phyloP scores from a whole-genome alignment of 2,113 vertebrate genomes.

The Atlantisia rogersi region DNA sequence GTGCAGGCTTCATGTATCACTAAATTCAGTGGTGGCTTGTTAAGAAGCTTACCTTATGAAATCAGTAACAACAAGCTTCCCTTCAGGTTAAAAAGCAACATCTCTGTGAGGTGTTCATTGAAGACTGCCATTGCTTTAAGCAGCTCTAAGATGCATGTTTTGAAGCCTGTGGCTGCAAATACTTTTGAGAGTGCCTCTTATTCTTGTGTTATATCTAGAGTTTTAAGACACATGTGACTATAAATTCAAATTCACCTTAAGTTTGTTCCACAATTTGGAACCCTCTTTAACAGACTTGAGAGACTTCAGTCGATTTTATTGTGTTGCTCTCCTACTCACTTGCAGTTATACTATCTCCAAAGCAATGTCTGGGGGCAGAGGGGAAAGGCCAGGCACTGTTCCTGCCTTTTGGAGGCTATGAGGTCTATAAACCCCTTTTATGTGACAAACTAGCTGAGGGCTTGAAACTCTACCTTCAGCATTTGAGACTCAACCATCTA shows the following conservation, averaged over 20 bases:
- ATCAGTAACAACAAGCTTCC: background rate
- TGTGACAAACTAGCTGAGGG: background rate
- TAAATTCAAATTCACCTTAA: background rate
- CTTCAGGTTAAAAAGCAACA: background rate
- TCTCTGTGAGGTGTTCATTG: background rate
- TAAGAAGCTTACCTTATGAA: background rate
- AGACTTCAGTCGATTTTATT: background rate
- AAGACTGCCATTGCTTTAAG: background rate
- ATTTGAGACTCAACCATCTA: background rate
- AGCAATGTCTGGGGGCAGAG: too few relatives aligned
- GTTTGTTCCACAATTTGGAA: background rate
- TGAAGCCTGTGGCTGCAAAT: background rate
- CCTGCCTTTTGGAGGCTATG: background rate
- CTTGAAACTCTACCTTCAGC: background rate
- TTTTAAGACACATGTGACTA: background rate
- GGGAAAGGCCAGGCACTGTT: background rate
- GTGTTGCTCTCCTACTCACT: background rate
- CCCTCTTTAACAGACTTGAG: background rate
- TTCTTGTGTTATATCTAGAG: background rate
- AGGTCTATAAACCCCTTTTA: background rate
- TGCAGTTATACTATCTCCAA: background rate
- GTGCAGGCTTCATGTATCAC: background rate
- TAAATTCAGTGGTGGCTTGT: background rate
- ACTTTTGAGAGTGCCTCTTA: background rate
- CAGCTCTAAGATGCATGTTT: background rate